Percentiles rank a stretch among this genome's conserved stretches.
phyloP scores from a whole-genome alignment of 1,140 invertebrate genomes.

The Drosophila kurseongensis region DNA sequence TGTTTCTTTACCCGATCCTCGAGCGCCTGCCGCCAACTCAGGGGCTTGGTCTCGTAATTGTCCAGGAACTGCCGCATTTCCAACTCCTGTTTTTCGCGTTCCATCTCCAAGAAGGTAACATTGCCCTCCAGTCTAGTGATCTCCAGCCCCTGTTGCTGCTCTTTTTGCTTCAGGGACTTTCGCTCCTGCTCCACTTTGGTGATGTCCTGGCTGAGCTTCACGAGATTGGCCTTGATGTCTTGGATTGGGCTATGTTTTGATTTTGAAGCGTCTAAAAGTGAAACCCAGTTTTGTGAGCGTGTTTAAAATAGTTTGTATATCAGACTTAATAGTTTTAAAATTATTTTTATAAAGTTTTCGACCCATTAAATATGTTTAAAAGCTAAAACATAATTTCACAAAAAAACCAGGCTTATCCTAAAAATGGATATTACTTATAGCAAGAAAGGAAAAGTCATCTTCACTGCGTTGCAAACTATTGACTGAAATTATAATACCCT shows the following conservation, averaged over 20 bases:
- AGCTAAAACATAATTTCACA: no score
- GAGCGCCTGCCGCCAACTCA: constrained; percentile 60
- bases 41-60: constrained; percentile 62
- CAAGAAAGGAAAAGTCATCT: no score
- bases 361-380: no score
- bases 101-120: constrained; percentile 73
- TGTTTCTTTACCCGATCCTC: constrained; percentile 63
- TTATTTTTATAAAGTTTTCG: no score
- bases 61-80: constrained; percentile 77
- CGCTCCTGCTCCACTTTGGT: constrained; percentile 65
- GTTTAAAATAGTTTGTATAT: no score
- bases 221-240: constrained; percentile 63
- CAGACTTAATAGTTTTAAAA: not conserved
- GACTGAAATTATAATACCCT: no score
- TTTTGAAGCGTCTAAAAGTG: constrained; percentile 68
- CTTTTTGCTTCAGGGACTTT: constrained; percentile 47
- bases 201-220: constrained; percentile 67
- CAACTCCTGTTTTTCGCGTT: constrained; percentile 69
- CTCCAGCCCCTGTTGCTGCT: constrained; percentile 60
- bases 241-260: constrained; percentile 76
- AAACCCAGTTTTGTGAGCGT: no score
- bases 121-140: constrained; percentile 71
- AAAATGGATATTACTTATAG: no score
- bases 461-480: no score
- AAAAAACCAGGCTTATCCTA: no score